phyloP scores from a whole-genome alignment of 1,140 invertebrate genomes.

The Pseudomyrmex dendroicus region DNA sequence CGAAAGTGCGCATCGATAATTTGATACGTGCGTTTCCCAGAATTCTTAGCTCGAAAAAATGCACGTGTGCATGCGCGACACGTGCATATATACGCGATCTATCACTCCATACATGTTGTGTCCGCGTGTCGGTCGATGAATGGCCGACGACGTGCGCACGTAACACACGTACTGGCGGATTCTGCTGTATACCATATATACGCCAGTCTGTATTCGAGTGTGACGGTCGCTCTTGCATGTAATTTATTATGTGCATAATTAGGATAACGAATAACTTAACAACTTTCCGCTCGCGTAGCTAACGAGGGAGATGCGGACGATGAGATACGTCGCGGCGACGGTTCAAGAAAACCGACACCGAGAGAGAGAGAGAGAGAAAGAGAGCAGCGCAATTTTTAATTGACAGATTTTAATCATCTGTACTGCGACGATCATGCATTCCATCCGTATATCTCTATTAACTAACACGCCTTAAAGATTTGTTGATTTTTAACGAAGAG shows the following conservation, averaged over 20 bases:
- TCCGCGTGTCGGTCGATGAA: slow-evolving; percentile 59
- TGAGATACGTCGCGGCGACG: slow-evolving; percentile 30
- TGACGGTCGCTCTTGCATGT: slow-evolving; percentile 65
- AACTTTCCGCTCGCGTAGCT: slow-evolving; percentile 59
- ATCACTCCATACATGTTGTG: slow-evolving; percentile 13
- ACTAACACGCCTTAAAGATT: background rate
- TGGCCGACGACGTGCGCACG: slow-evolving; percentile 31
- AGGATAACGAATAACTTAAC: slow-evolving; percentile 69
- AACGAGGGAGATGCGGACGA: slow-evolving; percentile 50
- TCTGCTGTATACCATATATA: too few relatives aligned
- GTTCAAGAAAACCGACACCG: slow-evolving; percentile 26
- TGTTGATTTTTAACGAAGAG: too few relatives aligned
- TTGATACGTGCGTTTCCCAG: slow-evolving; percentile 55
- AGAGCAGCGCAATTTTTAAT: slow-evolving; percentile 35
- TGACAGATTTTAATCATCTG: slow-evolving; percentile 30
- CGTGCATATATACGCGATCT: slow-evolving; percentile 25
- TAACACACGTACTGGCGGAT: slow-evolving; percentile 9
- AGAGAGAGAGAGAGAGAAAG: too few relatives aligned
- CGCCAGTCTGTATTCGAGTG: slow-evolving; percentile 36
- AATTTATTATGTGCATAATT: slow-evolving; percentile 74
- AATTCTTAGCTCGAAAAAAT: slow-evolving; percentile 27
- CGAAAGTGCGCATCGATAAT: slow-evolving; percentile 61
- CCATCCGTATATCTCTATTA: background rate
- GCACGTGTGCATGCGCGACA: background rate
- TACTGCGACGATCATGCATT: background rate